Conservation (phyloP, 2,113 vertebrate genomes). For the Rhea americana region DNA sequence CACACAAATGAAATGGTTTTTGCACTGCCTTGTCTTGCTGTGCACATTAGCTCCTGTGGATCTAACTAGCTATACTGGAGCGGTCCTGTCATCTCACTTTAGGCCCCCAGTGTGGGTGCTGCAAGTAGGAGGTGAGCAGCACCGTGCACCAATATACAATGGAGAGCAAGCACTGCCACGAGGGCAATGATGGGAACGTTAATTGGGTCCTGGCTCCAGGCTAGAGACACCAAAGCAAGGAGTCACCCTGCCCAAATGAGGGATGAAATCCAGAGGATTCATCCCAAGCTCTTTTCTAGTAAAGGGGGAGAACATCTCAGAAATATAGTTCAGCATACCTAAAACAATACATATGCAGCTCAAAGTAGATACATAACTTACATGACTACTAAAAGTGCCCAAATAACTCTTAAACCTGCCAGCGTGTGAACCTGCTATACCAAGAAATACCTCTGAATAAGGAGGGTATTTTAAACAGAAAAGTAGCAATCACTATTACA, state of each 20-base stretch:
- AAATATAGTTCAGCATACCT: not conserved
- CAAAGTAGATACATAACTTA: not conserved
- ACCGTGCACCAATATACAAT: rapidly evolving
- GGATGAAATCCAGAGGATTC: not conserved
- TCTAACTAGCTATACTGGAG: not conserved
- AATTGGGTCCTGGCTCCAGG: not conserved
- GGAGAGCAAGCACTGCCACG: not conserved
- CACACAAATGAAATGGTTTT: not conserved
- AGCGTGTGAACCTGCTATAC: not conserved
- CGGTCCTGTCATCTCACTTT: rapidly evolving
- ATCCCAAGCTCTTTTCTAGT: not conserved
- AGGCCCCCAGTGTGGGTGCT: not conserved
- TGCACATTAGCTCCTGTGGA: not conserved
- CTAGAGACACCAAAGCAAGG: not conserved
- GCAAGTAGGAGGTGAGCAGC: not conserved
- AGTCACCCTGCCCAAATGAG: not conserved
- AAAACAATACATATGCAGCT: not conserved
- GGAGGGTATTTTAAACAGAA: not conserved
- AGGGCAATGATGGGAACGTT: not conserved
- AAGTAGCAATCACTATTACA: not conserved
- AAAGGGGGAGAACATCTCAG: not conserved
- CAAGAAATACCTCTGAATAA: not conserved
- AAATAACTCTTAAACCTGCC: not conserved
- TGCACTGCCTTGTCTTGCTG: not conserved
- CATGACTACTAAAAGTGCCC: not conserved